Percentiles rank a stretch among this genome's conserved stretches.
phyloP scores from a whole-genome alignment of 2,113 vertebrate genomes.

The Saguinus imperator region DNA sequence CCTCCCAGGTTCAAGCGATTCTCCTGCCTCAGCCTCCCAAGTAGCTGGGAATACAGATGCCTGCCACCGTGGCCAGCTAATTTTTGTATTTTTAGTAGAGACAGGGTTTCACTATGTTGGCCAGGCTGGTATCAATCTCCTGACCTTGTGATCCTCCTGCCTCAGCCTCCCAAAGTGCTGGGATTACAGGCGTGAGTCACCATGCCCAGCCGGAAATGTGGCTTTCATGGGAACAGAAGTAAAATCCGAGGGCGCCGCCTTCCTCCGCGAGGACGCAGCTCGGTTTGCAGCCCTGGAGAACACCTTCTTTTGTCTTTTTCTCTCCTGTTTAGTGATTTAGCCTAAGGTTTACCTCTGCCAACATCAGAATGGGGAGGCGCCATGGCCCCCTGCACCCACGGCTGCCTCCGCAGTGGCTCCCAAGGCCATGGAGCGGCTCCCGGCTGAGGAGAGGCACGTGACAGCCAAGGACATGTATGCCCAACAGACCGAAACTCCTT shows the following conservation, averaged over 20 bases:
- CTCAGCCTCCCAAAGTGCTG: too few species aligned
- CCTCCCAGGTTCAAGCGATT: too few species aligned
- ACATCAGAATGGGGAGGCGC: not conserved
- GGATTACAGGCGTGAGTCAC: too few species aligned
- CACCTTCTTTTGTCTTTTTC: not conserved
- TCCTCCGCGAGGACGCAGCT: rapidly evolving
- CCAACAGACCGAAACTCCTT: not conserved
- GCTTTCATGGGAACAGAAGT: not conserved
- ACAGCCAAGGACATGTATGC: not conserved
- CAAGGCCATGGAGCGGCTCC: not conserved
- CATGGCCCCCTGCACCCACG: not conserved
- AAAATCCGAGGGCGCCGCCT: not conserved
- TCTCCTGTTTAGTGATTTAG: not conserved
- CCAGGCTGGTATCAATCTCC: too few species aligned
- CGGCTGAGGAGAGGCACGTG: not conserved
- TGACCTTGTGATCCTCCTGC: too few species aligned
- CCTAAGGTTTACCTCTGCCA: not conserved
- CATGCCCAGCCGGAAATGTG: too few species aligned
- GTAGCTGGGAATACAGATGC: too few species aligned
- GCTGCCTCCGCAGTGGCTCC: not conserved
- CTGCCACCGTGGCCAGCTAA: too few species aligned
- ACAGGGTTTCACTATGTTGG: too few species aligned
- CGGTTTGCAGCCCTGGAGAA: not conserved
- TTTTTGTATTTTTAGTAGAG: too few species aligned
- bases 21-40: too few species aligned